Conservation (phyloP, 2,113 vertebrate genomes). For the Monopterus albus region DNA sequence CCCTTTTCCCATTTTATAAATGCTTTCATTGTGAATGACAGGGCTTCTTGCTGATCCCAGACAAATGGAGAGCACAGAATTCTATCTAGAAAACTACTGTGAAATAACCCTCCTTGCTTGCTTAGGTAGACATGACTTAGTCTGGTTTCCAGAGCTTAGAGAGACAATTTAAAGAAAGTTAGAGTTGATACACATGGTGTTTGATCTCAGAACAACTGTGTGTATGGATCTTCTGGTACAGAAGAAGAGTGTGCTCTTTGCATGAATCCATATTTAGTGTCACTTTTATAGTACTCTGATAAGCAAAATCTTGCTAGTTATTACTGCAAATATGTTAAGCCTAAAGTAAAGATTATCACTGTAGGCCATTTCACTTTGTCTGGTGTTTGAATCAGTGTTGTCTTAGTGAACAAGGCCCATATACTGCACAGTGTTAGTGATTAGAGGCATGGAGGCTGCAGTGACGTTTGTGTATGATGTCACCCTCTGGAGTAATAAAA, state of each 20-base stretch:
- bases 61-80: slow-evolving; percentile 14
- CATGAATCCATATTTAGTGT: neutral
- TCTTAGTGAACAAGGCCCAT: slow-evolving; percentile 28
- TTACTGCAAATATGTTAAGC: slow-evolving; percentile 3
- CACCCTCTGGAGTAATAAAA: slow-evolving; percentile 11
- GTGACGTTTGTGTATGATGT: slow-evolving; percentile 36
- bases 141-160: slow-evolving; percentile 21
- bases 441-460: slow-evolving; percentile 12
- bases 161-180: neutral
- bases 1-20: slow-evolving; percentile 44
- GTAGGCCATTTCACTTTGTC: neutral
- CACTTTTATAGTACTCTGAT: slow-evolving; percentile 15
- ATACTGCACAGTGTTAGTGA: slow-evolving; percentile 18
- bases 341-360: slow-evolving; percentile 25
- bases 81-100: slow-evolving; percentile 43
- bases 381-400: slow-evolving; percentile 27
- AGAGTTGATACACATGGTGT: neutral
- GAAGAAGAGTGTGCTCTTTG: neutral
- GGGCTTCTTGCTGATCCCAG: slow-evolving; percentile 40
- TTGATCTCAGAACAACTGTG: neutral
- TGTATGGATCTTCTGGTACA: neutral
- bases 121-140: neutral
- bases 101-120: slow-evolving; percentile 17
- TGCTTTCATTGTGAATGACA: slow-evolving; percentile 52
- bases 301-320: neutral